phyloP scores from a whole-genome alignment of 2,797 vertebrate species.

The Masticophis lateralis region DNA sequence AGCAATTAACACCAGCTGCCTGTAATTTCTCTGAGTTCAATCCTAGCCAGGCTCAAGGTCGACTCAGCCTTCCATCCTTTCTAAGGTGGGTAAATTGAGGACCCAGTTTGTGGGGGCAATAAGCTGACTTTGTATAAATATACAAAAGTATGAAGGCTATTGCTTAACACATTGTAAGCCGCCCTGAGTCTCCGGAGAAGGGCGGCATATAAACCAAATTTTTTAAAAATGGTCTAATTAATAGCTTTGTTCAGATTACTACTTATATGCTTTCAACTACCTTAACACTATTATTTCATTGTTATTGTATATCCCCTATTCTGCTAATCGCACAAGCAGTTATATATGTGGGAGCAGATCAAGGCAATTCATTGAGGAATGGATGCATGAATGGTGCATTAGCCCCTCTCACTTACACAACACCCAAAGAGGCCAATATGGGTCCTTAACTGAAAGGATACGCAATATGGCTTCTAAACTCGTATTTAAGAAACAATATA shows the following conservation, averaged over 20 bases:
- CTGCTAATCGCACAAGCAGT: not conserved
- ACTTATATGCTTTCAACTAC: not conserved
- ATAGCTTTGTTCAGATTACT: not conserved
- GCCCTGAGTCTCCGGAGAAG: too few species aligned
- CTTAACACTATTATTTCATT: not conserved
- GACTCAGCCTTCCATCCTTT: too few species aligned
- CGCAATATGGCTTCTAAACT: not conserved
- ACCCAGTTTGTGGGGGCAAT: too few species aligned
- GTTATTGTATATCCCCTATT: not conserved
- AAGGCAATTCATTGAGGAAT: not conserved
- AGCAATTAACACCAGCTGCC: too few species aligned
- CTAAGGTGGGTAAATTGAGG: too few species aligned
- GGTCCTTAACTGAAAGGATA: not conserved
- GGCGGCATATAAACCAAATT: too few species aligned
- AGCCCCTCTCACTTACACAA: not conserved
- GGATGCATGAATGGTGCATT: not conserved
- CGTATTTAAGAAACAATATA: not conserved
- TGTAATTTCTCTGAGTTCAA: too few species aligned
- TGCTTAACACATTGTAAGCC: too few species aligned
- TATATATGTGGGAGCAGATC: not conserved
- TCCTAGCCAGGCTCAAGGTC: too few species aligned
- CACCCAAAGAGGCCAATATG: not conserved
- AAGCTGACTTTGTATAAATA: too few species aligned
- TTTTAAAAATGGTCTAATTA: not conserved
- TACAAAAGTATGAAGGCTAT: too few species aligned